Evolutionary conservation across 2,797 vertebrate genomes (phyloP).

Genomic region (Rhodeus uyekii): DNA sequence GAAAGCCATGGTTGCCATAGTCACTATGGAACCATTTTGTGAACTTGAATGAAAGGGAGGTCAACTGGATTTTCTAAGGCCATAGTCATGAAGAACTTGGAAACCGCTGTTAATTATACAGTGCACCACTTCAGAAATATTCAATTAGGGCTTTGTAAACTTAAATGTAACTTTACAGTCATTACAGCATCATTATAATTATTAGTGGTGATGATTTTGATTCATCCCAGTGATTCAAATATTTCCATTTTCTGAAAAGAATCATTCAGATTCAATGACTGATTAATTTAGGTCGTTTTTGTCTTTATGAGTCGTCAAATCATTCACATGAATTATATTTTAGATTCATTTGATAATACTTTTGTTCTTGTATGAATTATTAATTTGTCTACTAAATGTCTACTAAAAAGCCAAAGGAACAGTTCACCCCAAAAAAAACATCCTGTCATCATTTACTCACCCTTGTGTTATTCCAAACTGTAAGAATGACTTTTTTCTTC

Average conservation of each 20-base stretch:
- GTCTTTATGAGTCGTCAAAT: neutral
- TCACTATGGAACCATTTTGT: slow-evolving; percentile 2
- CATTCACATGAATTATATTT: neutral
- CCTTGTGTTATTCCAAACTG: neutral
- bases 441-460: neutral
- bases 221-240: neutral
- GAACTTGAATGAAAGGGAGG: slow-evolving; percentile 3
- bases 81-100: neutral
- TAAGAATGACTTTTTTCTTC: neutral
- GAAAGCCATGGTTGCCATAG: neutral
- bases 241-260: neutral
- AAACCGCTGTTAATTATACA: neutral
- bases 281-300: neutral
- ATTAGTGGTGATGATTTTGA: neutral
- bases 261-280: neutral
- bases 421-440: neutral
- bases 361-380: neutral
- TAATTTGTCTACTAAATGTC: neutral
- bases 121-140: neutral
- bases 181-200: neutral
- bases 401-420: neutral
- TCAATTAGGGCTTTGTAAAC: neutral
- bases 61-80: slow-evolving; percentile 8
- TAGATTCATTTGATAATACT: neutral
- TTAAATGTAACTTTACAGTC: neutral